These are phyloP conservation scores for Clavelina lepadiformis DNA, from an alignment of 23 tunicate species.

Conservation along the genomic window DNA sequence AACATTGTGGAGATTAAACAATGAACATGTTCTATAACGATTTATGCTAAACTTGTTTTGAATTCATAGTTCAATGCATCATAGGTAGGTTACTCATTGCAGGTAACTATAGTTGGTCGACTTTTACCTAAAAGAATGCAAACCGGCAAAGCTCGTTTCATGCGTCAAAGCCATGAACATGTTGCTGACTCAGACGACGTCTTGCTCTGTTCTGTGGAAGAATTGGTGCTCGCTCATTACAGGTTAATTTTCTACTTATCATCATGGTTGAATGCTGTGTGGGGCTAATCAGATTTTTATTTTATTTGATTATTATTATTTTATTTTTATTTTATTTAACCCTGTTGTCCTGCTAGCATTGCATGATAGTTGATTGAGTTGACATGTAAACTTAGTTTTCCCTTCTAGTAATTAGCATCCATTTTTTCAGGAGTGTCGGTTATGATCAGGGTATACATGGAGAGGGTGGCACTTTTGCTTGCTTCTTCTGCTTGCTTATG, in stretches of 20 bases:
- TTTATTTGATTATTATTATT: too few species aligned
- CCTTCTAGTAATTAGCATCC: too few species aligned
- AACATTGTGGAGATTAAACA: neutral
- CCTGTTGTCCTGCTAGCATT: neutral
- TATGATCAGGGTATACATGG: conserved; percentile 73
- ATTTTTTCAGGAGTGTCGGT: conserved; percentile 30
- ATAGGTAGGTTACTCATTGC: neutral
- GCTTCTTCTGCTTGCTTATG: conserved; percentile 65
- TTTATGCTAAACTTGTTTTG: neutral
- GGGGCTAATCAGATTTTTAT: too few species aligned
- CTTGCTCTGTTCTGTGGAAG: conserved; percentile 89
- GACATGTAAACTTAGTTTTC: too few species aligned
- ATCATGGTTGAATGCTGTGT: too few species aligned
- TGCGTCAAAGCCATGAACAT: conserved; percentile 17
- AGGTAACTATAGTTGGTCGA: conserved; percentile 63
- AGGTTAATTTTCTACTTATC: conserved; percentile 33
- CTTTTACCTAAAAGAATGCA: conserved; percentile 76
- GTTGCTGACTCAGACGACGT: conserved; percentile 15
- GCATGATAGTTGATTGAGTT: too few species aligned
- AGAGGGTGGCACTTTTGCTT: conserved; percentile 77
- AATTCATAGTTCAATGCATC: neutral
- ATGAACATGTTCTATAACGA: too few species aligned
- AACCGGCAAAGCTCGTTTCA: conserved; percentile 63
- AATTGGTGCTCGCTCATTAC: conserved; percentile 73
- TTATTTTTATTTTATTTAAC: neutral